phyloP scores from a whole-genome alignment of 2,797 vertebrate genomes.

The Cossypha dichroa region DNA sequence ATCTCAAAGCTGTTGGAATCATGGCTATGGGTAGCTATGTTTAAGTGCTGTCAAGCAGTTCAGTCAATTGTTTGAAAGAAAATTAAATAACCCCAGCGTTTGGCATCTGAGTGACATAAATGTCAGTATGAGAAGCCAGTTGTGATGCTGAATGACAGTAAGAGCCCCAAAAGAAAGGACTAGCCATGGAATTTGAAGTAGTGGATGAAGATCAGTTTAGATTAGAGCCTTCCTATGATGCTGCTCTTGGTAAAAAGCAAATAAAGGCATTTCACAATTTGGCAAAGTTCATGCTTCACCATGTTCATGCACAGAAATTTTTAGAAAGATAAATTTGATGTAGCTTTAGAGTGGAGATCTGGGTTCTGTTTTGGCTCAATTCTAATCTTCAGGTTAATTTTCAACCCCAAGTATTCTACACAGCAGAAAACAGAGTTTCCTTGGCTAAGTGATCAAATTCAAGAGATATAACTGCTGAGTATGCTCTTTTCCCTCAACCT shows the following conservation, averaged over 20 bases:
- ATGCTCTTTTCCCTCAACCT: neutral
- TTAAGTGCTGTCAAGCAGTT: neutral
- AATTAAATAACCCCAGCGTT: neutral
- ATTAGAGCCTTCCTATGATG: neutral
- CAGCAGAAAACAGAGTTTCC: neutral
- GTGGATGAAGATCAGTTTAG: neutral
- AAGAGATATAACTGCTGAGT: neutral
- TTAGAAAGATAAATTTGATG: neutral
- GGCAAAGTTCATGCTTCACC: neutral
- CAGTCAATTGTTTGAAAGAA: neutral
- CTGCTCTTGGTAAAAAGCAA: neutral
- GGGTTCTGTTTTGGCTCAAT: neutral
- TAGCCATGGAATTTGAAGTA: neutral
- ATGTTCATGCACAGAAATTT: neutral
- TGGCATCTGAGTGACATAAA: neutral
- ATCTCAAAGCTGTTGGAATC: neutral
- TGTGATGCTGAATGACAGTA: neutral
- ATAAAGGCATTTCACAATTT: neutral
- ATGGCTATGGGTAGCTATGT: neutral
- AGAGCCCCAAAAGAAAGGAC: neutral
- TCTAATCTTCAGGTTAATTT: neutral
- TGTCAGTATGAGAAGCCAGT: neutral
- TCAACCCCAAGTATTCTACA: neutral
- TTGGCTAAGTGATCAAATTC: neutral
- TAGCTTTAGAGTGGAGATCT: neutral